Base-by-base conservation (phyloP, 2,888 invertebrate genomes). In the Volucella bombylans region DNA sequence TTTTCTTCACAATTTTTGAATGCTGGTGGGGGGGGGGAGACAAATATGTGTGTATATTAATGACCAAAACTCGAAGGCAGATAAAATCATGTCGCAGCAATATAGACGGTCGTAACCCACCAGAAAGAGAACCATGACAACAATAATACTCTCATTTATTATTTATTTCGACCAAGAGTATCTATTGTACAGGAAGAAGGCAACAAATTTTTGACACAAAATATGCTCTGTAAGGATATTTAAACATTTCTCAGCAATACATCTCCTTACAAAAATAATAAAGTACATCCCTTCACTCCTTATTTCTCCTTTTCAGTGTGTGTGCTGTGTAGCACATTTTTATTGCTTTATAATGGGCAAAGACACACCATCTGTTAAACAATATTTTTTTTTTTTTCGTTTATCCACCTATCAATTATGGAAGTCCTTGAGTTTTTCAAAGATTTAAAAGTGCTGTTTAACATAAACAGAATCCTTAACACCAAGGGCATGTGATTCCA, bases 61-160 rank as follows among this genome's bases (percentile, higher is more conserved):
- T 79, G 72, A 72, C 76, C 69, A 59, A 71, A 61, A 68, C 61
- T 43, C 80, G 80, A 71, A 71, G 59, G 57, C 23, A 74, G 79
- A 83, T 83, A 79, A 79, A 79, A 83, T 79, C 79, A 74, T 83
- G 79, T 79, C 82, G 68, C 52, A 82, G 79, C 82, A 79, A 74
- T 83, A 79, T 65, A 83, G 83, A 83, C 80, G 67, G 71, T 59
- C 74, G 71, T 69, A 73, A 79, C 68, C 68, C 68, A 59, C 79
- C 64, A 69, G 74, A 82, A 82, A 52, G 72, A 71, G 65, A 59
- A 23, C 65, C 59, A 73, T 64, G 38, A 15, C 9, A 50, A 50
- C 39, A 43, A 67, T 11, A 62, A 14, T 49, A 18, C 45, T 69
- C 18, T 57, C n/a, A 8, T 11, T 52, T 41, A 54, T 62, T 54